A percentile compares a stretch with the other conserved stretches of the same genome.
Conservation (phyloP, 2,797 vertebrate species). For the Peromyscus eremicus region DNA sequence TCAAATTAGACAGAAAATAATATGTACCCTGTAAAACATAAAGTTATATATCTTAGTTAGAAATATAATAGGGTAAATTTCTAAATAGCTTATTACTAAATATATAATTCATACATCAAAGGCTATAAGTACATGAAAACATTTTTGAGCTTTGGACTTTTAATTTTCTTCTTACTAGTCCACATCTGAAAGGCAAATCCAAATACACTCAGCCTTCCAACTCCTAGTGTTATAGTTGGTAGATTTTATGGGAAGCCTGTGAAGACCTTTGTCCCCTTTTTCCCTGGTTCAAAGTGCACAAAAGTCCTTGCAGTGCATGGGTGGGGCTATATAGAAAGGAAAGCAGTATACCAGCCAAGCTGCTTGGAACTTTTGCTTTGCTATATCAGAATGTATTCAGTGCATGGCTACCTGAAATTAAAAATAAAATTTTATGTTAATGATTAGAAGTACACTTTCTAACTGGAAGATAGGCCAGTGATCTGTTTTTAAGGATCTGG, state of each 20-base stretch:
- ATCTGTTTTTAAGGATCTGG: conserved; percentile 38
- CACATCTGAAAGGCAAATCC: conserved; percentile 58
- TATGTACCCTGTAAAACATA: conserved; percentile 25
- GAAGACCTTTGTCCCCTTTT: conserved; percentile 48
- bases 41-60: neutral
- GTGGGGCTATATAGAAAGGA: conserved; percentile 22
- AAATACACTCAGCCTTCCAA: conserved; percentile 43
- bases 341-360: conserved; percentile 34
- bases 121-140: conserved; percentile 3
- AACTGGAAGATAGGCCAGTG: conserved; percentile 19
- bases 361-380: conserved; percentile 25
- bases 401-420: conserved; percentile 33
- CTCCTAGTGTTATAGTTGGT: neutral
- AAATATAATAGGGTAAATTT: conserved; percentile 50
- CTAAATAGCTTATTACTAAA: neutral
- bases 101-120: neutral
- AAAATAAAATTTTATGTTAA: neutral
- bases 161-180: conserved; percentile 41
- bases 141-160: conserved; percentile 48
- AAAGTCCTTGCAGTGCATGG: conserved; percentile 33
- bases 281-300: conserved; percentile 49
- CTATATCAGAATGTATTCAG: conserved; percentile 46
- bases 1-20: conserved; percentile 44
- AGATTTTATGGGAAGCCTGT: conserved; percentile 48
- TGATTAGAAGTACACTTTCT: conserved; percentile 53